A percentile compares a stretch with the other conserved stretches of the same genome.
Evolutionary conservation across 2,113 vertebrate genomes (phyloP).

Genomic region (Chunga burmeisteri): DNA sequence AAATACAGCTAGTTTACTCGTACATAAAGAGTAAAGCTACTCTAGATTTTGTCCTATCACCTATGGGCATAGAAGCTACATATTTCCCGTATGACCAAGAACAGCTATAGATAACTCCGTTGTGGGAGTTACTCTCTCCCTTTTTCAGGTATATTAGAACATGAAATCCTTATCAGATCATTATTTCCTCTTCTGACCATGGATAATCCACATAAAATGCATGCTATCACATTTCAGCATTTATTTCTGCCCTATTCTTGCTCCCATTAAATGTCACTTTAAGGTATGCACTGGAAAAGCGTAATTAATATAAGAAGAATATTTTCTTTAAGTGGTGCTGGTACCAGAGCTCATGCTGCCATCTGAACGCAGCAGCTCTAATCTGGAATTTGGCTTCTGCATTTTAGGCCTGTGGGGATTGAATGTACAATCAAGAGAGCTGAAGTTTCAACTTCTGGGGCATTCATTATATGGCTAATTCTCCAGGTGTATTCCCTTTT

Average conservation of each 20-base stretch:
- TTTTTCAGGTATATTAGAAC: background rate
- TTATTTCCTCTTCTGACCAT: background rate
- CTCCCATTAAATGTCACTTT: background rate
- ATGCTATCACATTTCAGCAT: background rate
- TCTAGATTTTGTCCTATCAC: background rate
- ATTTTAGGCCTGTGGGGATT: background rate
- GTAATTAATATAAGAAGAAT: background rate
- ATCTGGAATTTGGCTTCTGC: background rate
- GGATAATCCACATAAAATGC: background rate
- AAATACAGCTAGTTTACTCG: background rate
- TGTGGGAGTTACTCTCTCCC: background rate
- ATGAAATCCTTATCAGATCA: background rate
- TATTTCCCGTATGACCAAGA: background rate
- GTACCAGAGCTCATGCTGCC: background rate
- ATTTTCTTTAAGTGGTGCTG: background rate
- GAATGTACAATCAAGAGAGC: background rate
- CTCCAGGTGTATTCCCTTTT: slow-evolving; percentile 39
- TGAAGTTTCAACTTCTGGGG: slow-evolving; percentile 27
- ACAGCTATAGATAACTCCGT: background rate
- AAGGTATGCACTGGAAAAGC: background rate
- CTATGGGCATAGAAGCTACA: background rate
- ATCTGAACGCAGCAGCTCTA: background rate
- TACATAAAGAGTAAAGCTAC: background rate
- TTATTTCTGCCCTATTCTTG: background rate
- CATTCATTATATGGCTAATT: slow-evolving; percentile 24